Conservation (phyloP, 2,888 invertebrate species). For the Orthosia incerta region DNA sequence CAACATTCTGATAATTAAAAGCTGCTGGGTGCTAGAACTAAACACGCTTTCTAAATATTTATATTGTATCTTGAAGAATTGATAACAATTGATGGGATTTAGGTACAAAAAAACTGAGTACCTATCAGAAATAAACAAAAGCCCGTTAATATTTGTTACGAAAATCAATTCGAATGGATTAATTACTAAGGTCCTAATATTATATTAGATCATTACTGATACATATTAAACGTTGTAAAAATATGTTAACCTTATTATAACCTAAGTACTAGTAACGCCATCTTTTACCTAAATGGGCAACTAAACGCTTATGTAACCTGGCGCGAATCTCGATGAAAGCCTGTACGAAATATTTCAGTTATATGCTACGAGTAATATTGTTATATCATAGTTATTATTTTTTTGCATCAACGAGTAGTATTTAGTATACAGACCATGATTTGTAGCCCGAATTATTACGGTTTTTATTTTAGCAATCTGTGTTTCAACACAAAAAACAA, state of each 20-base stretch:
- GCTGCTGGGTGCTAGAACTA: neutral
- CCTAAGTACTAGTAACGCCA: slow-evolving; percentile 1
- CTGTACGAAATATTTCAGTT: neutral
- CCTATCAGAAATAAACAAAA: too few relatives aligned
- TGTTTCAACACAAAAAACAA: slow-evolving; percentile 1
- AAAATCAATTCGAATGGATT: too few relatives aligned
- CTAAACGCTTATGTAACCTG: neutral
- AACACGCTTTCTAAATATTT: neutral
- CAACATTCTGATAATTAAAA: neutral
- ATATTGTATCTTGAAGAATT: too few relatives aligned
- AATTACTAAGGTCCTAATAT: too few relatives aligned
- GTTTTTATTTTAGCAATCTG: neutral
- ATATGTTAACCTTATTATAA: too few relatives aligned
- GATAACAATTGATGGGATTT: too few relatives aligned
- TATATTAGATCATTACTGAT: too few relatives aligned
- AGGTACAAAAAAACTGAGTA: too few relatives aligned
- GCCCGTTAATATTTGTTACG: too few relatives aligned
- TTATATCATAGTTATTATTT: neutral
- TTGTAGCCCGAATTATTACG: neutral
- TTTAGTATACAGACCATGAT: neutral
- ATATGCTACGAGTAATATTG: neutral
- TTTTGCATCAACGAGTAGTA: neutral
- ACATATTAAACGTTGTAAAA: too few relatives aligned
- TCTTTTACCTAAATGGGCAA: neutral
- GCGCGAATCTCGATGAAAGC: neutral